Base-by-base conservation (phyloP, 1,140 invertebrate genomes). In the Calliphora vicina region DNA sequence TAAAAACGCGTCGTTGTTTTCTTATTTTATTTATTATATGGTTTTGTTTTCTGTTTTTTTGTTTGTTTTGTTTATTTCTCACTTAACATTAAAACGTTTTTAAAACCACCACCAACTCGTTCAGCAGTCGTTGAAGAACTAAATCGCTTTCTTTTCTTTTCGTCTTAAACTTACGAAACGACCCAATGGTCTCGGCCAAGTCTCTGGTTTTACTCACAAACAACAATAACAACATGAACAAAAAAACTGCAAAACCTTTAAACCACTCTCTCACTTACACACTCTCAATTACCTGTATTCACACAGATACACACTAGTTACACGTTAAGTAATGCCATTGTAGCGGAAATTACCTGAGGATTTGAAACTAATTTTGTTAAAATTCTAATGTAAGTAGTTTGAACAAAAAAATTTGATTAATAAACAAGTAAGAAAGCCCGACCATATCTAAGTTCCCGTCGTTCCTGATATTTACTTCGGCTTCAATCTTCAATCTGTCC, bases 81-180 rank as follows among this genome's bases (percentile, higher is more conserved):
- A 10, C 20, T 25, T 67, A 25, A 67, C 4, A 23, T 67, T 67
- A 67, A 57, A 35, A 67, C 61, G 20, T 67, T 67, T 57, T 67
- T 67, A 23, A 67, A 35, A 35, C 35, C 35, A 35, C 61, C 20
- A 67, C 61, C 61, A 67, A 67, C 61, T 67, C 61, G 61, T 67
- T 67, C 61, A 67, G 61, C 61, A 67, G 61, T 67, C 61, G 61
- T 67, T 67, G 61, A 67, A 67, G 61, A 67, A 67, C 61, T 67
- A 67, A 67, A 67, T 67, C 61, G 61, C n/a, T 67, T 67, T 67
- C 61, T 67, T 67, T 67, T 23, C 61, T 23, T n/a, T 23, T 23
- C 61, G 23, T 67, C 61, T 67, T 67, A 20, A 23, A 67, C 61
- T 67, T 67, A 20, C 61, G 23, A 67, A 67, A 23, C 61, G 20